Evolutionary conservation across 1,140 invertebrate genomes (phyloP).

Genomic region (Maniola jurtina): DNA sequence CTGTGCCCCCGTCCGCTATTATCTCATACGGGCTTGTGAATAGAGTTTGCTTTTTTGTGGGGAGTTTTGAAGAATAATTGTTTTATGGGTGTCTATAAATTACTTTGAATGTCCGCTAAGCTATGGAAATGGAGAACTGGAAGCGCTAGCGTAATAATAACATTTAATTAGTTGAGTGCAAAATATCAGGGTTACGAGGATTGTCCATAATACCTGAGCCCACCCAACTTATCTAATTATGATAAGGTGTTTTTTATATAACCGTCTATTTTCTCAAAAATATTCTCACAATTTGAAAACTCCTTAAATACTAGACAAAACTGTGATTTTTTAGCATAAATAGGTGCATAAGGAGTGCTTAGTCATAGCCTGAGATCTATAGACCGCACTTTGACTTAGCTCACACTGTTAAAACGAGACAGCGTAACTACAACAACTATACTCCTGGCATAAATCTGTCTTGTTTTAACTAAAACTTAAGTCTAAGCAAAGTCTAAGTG

Average conservation of each 20-base stretch:
- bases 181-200: slow-evolving; percentile 15
- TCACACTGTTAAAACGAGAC: too few species aligned
- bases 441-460: too few species aligned
- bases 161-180: slow-evolving; percentile 47
- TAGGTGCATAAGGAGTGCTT: too few species aligned
- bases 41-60: slow-evolving; percentile 64
- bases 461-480: too few species aligned
- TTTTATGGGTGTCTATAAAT: slow-evolving; percentile 73
- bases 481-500: too few species aligned
- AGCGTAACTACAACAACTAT: too few species aligned
- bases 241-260: not conserved
- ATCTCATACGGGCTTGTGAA: slow-evolving; percentile 64
- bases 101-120: slow-evolving; percentile 39
- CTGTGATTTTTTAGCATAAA: too few species aligned
- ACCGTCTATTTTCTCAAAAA: not conserved
- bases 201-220: slow-evolving; percentile 9
- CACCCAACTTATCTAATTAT: slow-evolving; percentile 13
- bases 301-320: too few species aligned
- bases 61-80: slow-evolving; percentile 73
- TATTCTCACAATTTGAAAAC: not conserved
- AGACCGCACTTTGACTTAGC: too few species aligned
- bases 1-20: slow-evolving; percentile 61
- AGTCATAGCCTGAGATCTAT: too few species aligned
- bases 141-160: slow-evolving; percentile 44
- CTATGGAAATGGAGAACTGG: slow-evolving; percentile 40